phyloP scores from a whole-genome alignment of 2,797 vertebrate genomes.

The Fringilla coelebs region DNA sequence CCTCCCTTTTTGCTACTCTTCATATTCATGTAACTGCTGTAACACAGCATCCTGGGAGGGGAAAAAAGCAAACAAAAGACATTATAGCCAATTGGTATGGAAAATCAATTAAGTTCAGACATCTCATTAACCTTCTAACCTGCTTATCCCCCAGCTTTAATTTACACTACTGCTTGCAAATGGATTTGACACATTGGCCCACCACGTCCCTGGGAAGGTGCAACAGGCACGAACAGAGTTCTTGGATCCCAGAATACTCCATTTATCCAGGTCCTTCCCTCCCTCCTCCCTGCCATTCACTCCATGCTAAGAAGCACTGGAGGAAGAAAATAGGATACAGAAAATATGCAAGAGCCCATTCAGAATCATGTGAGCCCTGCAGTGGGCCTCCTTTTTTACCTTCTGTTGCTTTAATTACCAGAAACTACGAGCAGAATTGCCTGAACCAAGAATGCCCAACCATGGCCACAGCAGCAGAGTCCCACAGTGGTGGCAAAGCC shows the following conservation, averaged over 20 bases:
- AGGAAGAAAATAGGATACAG: not conserved
- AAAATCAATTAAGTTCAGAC: conserved; percentile 50
- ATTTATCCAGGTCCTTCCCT: not conserved
- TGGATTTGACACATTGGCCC: conserved; percentile 12
- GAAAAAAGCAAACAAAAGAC: conserved; percentile 8
- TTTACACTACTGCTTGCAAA: conserved; percentile 20
- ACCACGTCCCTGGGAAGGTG: conserved; percentile 1
- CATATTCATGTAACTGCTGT: not conserved
- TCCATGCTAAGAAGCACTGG: not conserved
- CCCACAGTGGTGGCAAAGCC: not conserved
- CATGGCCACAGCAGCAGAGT: not conserved
- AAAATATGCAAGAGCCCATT: conserved; percentile 5
- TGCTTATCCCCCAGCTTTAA: conserved; percentile 28
- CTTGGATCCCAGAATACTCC: not conserved
- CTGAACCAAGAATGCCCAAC: not conserved
- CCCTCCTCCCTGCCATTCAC: not conserved
- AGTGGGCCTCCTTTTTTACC: conserved; percentile 22
- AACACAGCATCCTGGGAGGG: not conserved
- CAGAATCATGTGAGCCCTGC: not conserved
- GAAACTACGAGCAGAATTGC: not conserved
- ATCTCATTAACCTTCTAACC: conserved; percentile 59
- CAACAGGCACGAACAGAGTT: not conserved
- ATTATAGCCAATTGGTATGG: conserved; percentile 39
- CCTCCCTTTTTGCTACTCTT: not conserved
- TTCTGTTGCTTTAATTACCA: conserved; percentile 10